phyloP scores from a whole-genome alignment of 2,888 invertebrate genomes.

The Noctuana brunneofusca region DNA sequence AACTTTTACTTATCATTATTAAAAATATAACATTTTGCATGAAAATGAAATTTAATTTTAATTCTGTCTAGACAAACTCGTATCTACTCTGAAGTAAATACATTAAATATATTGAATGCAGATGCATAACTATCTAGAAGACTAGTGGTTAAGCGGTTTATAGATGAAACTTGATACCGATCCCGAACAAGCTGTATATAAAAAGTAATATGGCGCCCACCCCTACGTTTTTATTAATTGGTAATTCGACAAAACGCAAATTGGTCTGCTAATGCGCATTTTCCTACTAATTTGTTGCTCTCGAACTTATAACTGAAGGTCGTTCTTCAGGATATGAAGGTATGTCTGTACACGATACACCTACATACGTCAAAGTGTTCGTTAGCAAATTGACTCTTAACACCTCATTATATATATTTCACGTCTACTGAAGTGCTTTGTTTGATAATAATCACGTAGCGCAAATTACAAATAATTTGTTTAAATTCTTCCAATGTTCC shows the following conservation, averaged over 20 bases:
- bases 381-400: constrained; percentile 30
- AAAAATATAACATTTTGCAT: not conserved
- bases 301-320: constrained; percentile 66
- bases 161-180: not conserved
- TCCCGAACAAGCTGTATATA: constrained; percentile 30
- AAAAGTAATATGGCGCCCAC: constrained; percentile 42
- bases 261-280: constrained; percentile 65
- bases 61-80: not conserved
- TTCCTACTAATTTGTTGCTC: constrained; percentile 72
- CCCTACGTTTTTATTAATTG: constrained; percentile 59
- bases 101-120: not conserved
- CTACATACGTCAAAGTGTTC: constrained; percentile 25
- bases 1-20: not conserved
- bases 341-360: constrained; percentile 18
- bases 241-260: constrained; percentile 69
- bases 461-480: constrained; percentile 23
- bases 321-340: constrained; percentile 36
- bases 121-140: not conserved
- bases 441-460: constrained; percentile 11
- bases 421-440: constrained; percentile 18
- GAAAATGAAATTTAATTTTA: not conserved
- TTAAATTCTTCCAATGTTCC: not conserved
- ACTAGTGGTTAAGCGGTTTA: constrained; percentile 22
- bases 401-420: constrained; percentile 22
- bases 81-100: not conserved